A percentile compares a stretch with the other conserved stretches of the same genome.
These are phyloP conservation scores for Crypturellus undulatus DNA, from an alignment of 2,113 vertebrate species.

Conservation along the genomic window DNA sequence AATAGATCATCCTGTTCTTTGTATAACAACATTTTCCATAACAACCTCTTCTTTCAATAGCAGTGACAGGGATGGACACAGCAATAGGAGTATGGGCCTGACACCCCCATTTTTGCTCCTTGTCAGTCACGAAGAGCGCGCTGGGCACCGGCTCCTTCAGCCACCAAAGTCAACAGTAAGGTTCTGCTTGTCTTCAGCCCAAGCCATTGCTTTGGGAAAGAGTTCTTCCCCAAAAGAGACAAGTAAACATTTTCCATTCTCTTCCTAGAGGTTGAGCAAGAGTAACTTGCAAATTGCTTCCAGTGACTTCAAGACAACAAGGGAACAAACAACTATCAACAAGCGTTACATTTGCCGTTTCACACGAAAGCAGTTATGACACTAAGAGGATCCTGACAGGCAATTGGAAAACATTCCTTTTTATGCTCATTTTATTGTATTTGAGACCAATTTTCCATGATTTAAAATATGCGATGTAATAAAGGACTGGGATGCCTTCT, in stretches of 20 bases:
- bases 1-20: neutral
- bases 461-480: conserved; percentile 54
- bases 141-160: neutral
- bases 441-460: conserved; percentile 58
- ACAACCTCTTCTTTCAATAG: neutral
- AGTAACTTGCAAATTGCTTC: conserved; percentile 70
- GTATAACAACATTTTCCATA: neutral
- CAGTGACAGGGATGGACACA: neutral
- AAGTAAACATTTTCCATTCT: conserved; percentile 58
- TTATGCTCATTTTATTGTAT: conserved; percentile 45
- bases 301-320: conserved; percentile 51
- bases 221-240: conserved; percentile 3
- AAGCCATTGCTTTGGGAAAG: neutral
- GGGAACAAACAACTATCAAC: conserved; percentile 68
- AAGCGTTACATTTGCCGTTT: conserved; percentile 42
- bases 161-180: neutral
- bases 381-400: conserved; percentile 46
- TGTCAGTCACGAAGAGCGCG: accelerated
- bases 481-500: conserved; percentile 28
- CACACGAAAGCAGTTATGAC: conserved; percentile 50
- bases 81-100: neutral
- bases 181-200: neutral
- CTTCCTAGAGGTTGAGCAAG: conserved; percentile 61
- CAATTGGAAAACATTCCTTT: conserved; percentile 52
- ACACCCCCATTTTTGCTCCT: neutral